Base-by-base conservation (phyloP, 2,113 vertebrate species). In the Paradoxurus hermaphroditus region DNA sequence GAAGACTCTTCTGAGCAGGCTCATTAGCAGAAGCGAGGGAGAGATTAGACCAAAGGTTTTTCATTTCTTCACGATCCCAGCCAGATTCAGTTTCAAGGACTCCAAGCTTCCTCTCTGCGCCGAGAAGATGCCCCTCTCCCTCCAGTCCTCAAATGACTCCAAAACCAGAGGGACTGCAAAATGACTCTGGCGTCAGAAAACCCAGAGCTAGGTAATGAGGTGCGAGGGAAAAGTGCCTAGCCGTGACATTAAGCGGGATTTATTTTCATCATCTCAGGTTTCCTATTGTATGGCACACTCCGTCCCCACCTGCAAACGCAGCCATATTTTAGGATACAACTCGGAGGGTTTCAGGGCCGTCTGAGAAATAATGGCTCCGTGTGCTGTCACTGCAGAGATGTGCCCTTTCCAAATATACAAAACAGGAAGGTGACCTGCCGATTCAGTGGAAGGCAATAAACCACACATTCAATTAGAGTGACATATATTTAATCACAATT, bases 351-450 rank as follows among this genome's bases (percentile, higher is more conserved):
- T 96, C 56, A 65, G 94, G 73, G 56, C 78, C 82, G 68, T 89
- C 87, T 97, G 92, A 79, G 93, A 91, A 94, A 36, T 78, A 92
- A 21, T 72, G 25, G 86, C 88, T 93, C 2, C 29, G 41, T 4
- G 14, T 8, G 8, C 62, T 87, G 39, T 81, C 91, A 85, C 67
- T 11, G 97, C 46, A 3, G 10, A 3, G 29, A 0, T 51, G 82
- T 77, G 90, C 96, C 95, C 88, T 97, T 95, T 92, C 79, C 96
- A 96, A 98, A 90, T 94, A 83, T 25, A 56, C 56, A 27, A 72
- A 97, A 81, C 90, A 88, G 86, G 86, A 98, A 98, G 97, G 98
- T 98, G 98, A 97, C 97, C 98, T 67, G 19, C 41, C n/a, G 51
- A 34, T 59, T 34, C 85, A 11, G 84, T 34, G 82, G 87, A 77